Evolutionary conservation across 2,797 vertebrate species (phyloP), one percentile per base, ranked within the genome.

Genomic region (Thunnus albacares): DNA sequence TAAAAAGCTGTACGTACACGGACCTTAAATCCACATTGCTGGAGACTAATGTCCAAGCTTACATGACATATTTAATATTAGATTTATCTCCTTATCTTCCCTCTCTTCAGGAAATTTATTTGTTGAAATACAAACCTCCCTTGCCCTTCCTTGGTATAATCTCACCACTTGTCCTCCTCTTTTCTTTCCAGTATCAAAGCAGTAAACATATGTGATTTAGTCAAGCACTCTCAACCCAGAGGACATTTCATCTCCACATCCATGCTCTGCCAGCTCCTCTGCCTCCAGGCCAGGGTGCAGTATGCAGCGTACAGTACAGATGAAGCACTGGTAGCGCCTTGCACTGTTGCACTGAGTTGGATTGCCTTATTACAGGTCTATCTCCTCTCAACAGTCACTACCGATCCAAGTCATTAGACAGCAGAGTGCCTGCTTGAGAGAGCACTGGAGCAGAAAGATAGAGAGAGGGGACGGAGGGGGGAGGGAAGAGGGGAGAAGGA

Each of bases 371-470:
- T 91, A 93, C 90, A 90, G 82, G 84, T 93, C 89, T 91, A 91
- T 93, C 90, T 92, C 83, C 83, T 87, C 87, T 90, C 89, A 78
- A 79, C 91, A 90, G 85, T 90, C 87, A 82, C 84, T 72, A 75
- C 85, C 26, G 77, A 90, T 94, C 86, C 89, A 66, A 93, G 92
- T 90, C 93, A 92, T 93, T 94, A 92, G 87, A 87, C 85, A 87
- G 83, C 76, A 64, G 90, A 92, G 91, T 86, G 90, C 17, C 89
- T 89, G 82, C 90, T 91, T 85, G 85, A 90, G 86, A 88, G 85
- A 49, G 81, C 79, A 77, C 87, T 89, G 81, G 81, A 89, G 87
- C 80, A 76, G 87, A 90, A 74, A 81, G 83, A 90, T 83, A 85
- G 77, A 73, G 75, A 5, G 57, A 58, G 70, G 38, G 33, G 26